A percentile compares a stretch with the other conserved stretches of the same genome.
Conservation (phyloP, 2,888 invertebrate species). For the Cabera pusaria region DNA sequence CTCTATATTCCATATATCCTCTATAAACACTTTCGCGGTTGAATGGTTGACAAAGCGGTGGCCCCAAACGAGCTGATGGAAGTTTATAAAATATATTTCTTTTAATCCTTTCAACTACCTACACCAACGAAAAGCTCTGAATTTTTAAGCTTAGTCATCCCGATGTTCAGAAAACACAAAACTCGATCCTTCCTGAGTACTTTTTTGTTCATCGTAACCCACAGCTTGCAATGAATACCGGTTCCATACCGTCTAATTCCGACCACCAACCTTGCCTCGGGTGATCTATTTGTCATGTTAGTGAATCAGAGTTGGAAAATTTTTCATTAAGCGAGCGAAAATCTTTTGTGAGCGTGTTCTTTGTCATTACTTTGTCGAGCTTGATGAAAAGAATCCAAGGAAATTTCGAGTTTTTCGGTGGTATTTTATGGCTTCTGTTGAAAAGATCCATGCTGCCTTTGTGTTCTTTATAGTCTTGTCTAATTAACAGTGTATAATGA, state of each 20-base stretch:
- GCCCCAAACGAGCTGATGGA: too few relatives aligned
- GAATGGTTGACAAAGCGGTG: too few relatives aligned
- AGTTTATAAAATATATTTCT: too few relatives aligned
- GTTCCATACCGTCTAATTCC: neutral
- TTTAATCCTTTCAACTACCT: too few relatives aligned
- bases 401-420: conserved; percentile 15
- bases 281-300: conserved; percentile 17
- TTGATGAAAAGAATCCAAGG: conserved; percentile 14
- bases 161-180: too few relatives aligned
- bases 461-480: conserved; percentile 13
- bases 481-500: conserved; percentile 1
- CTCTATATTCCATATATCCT: too few relatives aligned
- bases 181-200: too few relatives aligned
- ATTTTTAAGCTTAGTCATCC: too few relatives aligned
- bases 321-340: conserved; percentile 18
- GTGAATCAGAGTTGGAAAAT: conserved; percentile 15
- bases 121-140: too few relatives aligned
- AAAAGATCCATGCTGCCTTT: conserved; percentile 4
- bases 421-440: conserved; percentile 14
- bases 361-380: conserved; percentile 23
- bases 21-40: too few relatives aligned
- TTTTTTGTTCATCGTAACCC: too few relatives aligned
- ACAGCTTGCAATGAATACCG: too few relatives aligned
- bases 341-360: conserved; percentile 19
- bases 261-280: neutral